phyloP scores from a whole-genome alignment of 2,797 vertebrate genomes.

The Triplophysa bombifrons region DNA sequence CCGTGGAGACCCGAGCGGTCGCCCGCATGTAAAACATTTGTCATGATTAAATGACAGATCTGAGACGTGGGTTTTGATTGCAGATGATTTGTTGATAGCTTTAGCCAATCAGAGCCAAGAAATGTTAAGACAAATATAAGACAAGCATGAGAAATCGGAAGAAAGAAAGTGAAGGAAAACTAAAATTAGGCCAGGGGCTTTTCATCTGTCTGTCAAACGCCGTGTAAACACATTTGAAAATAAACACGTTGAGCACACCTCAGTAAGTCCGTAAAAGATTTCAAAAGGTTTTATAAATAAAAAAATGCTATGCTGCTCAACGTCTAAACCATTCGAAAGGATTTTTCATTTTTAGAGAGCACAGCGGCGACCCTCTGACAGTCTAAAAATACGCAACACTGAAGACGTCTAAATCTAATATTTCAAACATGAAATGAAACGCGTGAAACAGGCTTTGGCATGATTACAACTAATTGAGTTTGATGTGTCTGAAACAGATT shows the following conservation, averaged over 20 bases:
- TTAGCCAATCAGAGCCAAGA: constrained; percentile 45
- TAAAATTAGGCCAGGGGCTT: constrained; percentile 13
- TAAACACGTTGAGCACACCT: constrained; percentile 9
- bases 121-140: constrained; percentile 15
- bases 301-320: background rate
- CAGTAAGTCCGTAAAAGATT: constrained; percentile 1
- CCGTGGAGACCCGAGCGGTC: constrained; percentile 29
- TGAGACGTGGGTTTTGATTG: constrained; percentile 60
- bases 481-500: background rate
- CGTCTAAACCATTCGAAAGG: background rate
- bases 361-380: constrained; percentile 1
- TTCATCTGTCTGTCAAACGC: constrained; percentile 14
- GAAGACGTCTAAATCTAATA: background rate
- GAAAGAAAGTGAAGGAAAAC: background rate
- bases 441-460: constrained; percentile 1
- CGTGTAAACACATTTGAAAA: background rate
- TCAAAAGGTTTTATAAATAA: constrained; percentile 11
- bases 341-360: constrained; percentile 5
- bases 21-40: constrained; percentile 53
- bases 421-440: constrained; percentile 13
- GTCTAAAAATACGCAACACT: constrained; percentile 32
- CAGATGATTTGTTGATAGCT: constrained; percentile 68
- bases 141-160: background rate
- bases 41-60: constrained; percentile 50
- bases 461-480: constrained; percentile 6